Percentiles rank a stretch among this genome's conserved stretches.
These are phyloP conservation scores for Nyctereutes procyonoides DNA, from an alignment of 2,113 vertebrate genomes.

Conservation along the genomic window DNA sequence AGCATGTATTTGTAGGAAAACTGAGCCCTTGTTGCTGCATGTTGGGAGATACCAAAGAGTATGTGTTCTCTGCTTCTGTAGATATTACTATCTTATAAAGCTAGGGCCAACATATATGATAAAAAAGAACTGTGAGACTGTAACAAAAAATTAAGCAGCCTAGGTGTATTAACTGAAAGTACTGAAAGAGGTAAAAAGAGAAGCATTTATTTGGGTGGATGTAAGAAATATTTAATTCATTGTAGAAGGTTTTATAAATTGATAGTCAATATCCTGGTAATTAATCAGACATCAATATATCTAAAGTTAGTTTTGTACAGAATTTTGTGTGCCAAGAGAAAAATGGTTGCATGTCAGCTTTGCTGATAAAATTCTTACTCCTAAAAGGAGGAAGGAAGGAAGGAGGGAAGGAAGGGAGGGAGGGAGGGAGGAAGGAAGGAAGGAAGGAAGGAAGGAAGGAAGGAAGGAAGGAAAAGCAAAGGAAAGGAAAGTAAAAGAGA, in stretches of 20 bases:
- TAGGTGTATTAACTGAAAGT: neutral
- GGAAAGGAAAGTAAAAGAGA: neutral
- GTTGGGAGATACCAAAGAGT: neutral
- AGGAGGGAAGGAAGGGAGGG: neutral
- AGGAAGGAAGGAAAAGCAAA: accelerated
- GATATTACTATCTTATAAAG: neutral
- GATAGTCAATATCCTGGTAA: neutral
- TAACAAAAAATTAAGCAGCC: neutral
- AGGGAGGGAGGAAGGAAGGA: neutral
- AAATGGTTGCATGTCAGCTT: neutral
- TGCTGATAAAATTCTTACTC: neutral
- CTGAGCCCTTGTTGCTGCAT: neutral
- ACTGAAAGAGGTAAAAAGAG: neutral
- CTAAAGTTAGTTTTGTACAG: neutral
- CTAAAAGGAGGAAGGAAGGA: neutral
- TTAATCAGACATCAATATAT: neutral
- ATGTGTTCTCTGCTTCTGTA: neutral
- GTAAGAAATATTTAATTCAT: neutral
- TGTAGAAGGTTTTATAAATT: neutral
- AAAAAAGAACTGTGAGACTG: neutral
- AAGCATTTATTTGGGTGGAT: neutral
- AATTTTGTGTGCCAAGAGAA: neutral
- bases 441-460: accelerated
- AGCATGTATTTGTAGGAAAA: neutral
- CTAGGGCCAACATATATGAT: neutral